Conservation (phyloP, 1,140 invertebrate genomes). For the Dinothrombium tinctorium region DNA sequence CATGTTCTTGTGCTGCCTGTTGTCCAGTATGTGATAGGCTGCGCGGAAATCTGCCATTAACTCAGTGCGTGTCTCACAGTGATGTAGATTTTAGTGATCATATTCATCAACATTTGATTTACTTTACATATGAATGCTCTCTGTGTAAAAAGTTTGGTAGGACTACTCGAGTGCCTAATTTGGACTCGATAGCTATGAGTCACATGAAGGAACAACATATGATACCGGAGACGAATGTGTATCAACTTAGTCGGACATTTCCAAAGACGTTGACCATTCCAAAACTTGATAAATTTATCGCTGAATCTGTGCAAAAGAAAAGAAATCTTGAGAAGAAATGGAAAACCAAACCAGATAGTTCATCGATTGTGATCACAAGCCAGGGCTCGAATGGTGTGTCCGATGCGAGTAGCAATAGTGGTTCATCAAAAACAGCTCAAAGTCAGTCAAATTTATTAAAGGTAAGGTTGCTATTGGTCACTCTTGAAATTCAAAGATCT, state of each 20-base stretch:
- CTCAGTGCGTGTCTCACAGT: slow-evolving; percentile 1
- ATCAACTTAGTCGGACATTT: neutral
- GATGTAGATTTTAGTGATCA: slow-evolving; percentile 2
- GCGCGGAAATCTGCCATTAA: neutral
- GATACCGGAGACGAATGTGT: neutral
- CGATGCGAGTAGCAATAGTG: too few relatives aligned
- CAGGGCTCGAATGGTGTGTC: too few relatives aligned
- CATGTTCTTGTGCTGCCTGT: slow-evolving; percentile 2
- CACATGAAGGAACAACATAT: slow-evolving; percentile 2
- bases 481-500: too few relatives aligned
- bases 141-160: slow-evolving; percentile 1
- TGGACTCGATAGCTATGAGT: slow-evolving; percentile 1
- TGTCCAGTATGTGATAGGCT: slow-evolving; percentile 3
- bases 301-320: slow-evolving; percentile 1
- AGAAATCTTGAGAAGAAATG: slow-evolving; percentile 4
- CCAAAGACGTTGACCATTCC: slow-evolving; percentile 2
- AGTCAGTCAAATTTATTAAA: too few relatives aligned
- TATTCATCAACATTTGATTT: slow-evolving; percentile 4
- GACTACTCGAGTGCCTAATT: neutral
- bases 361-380: too few relatives aligned
- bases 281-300: slow-evolving; percentile 1
- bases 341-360: too few relatives aligned
- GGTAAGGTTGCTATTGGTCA: too few relatives aligned
- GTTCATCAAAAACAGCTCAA: too few relatives aligned
- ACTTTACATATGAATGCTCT: slow-evolving; percentile 4